phyloP scores from a whole-genome alignment of 2,113 vertebrate species.

The Chaetura pelagica region DNA sequence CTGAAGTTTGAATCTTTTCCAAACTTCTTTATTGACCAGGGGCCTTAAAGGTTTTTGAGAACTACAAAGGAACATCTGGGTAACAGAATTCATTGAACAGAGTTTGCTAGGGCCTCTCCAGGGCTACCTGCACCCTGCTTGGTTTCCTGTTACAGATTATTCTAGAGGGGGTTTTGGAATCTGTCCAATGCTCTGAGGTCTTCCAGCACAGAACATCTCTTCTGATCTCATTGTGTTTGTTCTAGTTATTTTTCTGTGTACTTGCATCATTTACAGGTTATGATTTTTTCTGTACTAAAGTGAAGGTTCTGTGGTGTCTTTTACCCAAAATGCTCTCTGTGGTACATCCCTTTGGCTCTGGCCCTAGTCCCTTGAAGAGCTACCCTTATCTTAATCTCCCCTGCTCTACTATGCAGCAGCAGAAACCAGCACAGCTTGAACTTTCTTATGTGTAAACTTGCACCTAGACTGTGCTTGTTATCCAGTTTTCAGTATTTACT shows the following conservation, averaged over 20 bases:
- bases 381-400: not conserved
- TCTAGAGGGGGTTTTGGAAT: not conserved
- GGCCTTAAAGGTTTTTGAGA: constrained; percentile 46
- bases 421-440: not conserved
- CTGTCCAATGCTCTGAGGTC: not conserved
- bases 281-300: not conserved
- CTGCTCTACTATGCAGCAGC: not conserved
- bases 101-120: not conserved
- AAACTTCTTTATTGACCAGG: constrained; percentile 38
- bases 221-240: constrained; percentile 1
- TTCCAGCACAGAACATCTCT: not conserved
- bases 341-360: not conserved
- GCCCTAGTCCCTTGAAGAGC: not conserved
- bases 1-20: constrained; percentile 38
- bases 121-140: constrained; percentile 37
- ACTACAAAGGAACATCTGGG: constrained; percentile 54
- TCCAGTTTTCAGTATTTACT: not conserved
- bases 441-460: not conserved
- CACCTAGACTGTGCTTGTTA: not conserved
- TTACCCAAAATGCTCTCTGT: not conserved
- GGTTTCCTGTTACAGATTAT: constrained; percentile 45
- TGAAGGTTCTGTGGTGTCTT: not conserved
- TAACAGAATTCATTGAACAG: constrained; percentile 28
- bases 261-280: not conserved
- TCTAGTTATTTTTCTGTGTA: not conserved